Conservation (phyloP, 2,888 invertebrate genomes). For the Mayetiola destructor region DNA sequence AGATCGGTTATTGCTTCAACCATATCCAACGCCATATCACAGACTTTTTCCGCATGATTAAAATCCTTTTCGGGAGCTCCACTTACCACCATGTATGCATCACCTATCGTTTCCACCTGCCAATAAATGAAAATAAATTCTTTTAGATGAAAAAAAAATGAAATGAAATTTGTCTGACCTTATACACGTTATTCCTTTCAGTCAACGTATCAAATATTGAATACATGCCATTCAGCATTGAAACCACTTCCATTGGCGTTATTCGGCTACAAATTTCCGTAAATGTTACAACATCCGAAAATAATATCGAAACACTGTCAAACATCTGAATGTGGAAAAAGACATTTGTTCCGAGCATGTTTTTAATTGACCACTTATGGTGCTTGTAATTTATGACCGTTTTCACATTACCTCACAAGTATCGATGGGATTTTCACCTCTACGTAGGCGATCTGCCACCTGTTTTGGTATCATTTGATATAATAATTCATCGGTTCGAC, state of each 20-base stretch:
- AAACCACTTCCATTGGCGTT: constrained; percentile 94
- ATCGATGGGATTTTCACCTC: constrained; percentile 90
- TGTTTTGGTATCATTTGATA: constrained; percentile 99
- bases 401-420: constrained; percentile 77
- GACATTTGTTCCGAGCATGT: not conserved
- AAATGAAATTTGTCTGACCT: constrained; percentile 46
- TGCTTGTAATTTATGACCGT: no score
- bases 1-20: constrained; percentile 80
- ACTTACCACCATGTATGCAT: constrained; percentile 93
- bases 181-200: constrained; percentile 84
- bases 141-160: no score
- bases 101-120: constrained; percentile 84
- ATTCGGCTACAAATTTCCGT: constrained; percentile 93
- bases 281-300: constrained; percentile 95
- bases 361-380: not conserved
- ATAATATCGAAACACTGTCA: constrained; percentile 86
- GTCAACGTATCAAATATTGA: constrained; percentile 92
- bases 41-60: constrained; percentile 83
- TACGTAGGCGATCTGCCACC: constrained; percentile 82
- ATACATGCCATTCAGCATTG: constrained; percentile 94
- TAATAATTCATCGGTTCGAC: constrained; percentile 81
- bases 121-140: not conserved
- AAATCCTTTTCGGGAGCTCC: constrained; percentile 83
- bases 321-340: constrained; percentile 59
- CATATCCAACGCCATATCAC: constrained; percentile 95